These are phyloP conservation scores for Pararge aegeria DNA, from an alignment of 1,140 invertebrate genomes.

Conservation along the genomic window DNA sequence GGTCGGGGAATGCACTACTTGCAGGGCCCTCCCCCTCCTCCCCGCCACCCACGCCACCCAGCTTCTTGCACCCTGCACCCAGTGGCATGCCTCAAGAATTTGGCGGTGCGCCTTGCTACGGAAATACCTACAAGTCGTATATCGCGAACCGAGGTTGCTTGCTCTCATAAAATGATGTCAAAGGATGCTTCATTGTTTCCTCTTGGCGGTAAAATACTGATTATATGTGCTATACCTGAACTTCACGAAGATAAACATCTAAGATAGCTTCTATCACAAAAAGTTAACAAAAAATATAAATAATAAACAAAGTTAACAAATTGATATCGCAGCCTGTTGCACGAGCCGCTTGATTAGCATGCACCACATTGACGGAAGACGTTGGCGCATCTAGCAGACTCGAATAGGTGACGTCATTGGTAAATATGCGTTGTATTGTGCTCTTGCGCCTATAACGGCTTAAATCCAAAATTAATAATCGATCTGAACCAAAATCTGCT, in stretches of 20 bases:
- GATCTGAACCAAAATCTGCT: too few species aligned
- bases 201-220: neutral
- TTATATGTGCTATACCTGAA: neutral
- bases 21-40: slow-evolving; percentile 25
- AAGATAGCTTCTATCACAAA: neutral
- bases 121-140: slow-evolving; percentile 32
- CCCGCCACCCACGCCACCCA: slow-evolving; percentile 6
- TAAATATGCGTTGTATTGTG: too few species aligned
- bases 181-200: slow-evolving; percentile 14
- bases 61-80: slow-evolving; percentile 31
- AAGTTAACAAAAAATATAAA: neutral
- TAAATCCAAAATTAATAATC: too few species aligned
- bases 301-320: neutral
- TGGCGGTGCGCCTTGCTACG: slow-evolving; percentile 62
- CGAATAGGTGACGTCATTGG: too few species aligned
- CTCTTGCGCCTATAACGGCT: too few species aligned
- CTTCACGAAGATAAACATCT: neutral
- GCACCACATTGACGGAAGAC: too few species aligned
- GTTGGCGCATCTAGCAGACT: too few species aligned
- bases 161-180: neutral
- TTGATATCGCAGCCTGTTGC: too few species aligned
- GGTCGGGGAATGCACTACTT: slow-evolving; percentile 64
- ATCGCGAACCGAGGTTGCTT: slow-evolving; percentile 7
- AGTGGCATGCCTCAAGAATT: slow-evolving; percentile 66
- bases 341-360: too few species aligned